These are phyloP conservation scores for Drosophila falleni DNA, from an alignment of 2,888 invertebrate genomes.

Conservation along the genomic window DNA sequence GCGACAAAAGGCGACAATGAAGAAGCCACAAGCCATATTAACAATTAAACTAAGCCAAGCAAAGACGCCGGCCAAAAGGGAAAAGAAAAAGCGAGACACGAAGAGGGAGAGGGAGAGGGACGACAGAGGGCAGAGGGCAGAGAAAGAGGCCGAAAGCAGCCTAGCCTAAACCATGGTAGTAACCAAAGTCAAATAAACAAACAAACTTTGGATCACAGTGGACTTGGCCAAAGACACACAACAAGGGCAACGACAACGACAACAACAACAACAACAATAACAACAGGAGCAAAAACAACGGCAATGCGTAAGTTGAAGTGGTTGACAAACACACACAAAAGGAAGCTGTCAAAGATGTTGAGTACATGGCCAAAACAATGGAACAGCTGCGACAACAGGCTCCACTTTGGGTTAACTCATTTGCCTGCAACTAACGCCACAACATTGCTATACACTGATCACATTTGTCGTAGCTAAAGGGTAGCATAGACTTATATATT, in stretches of 20 bases:
- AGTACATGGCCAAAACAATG: constrained; percentile 44
- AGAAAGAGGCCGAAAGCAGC: constrained; percentile 3
- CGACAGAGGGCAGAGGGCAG: constrained; percentile 10
- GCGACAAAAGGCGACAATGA: constrained; percentile 38
- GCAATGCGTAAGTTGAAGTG: constrained; percentile 36
- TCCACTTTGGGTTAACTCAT: constrained; percentile 39
- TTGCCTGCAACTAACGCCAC: constrained; percentile 19
- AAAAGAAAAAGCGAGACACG: background rate
- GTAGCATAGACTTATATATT: background rate
- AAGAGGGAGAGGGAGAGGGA: background rate
- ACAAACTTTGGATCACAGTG: constrained; percentile 34
- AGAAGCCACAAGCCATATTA: constrained; percentile 73
- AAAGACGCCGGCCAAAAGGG: constrained; percentile 7
- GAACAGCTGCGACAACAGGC: constrained; percentile 47
- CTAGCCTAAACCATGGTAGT: constrained; percentile 16
- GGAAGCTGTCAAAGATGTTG: constrained; percentile 47
- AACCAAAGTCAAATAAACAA: constrained; percentile 53
- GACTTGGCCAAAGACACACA: constrained; percentile 37
- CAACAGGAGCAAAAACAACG: constrained; percentile 5
- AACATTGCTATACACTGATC: constrained; percentile 5
- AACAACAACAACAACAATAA: constrained; percentile 13
- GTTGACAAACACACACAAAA: constrained; percentile 45
- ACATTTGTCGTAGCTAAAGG: background rate
- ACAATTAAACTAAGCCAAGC: constrained; percentile 66
- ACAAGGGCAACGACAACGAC: constrained; percentile 13